Percentiles rank a stretch among this genome's conserved stretches.
These are phyloP conservation scores for Calliphora vicina DNA, from an alignment of 1,140 invertebrate species.

Conservation along the genomic window DNA sequence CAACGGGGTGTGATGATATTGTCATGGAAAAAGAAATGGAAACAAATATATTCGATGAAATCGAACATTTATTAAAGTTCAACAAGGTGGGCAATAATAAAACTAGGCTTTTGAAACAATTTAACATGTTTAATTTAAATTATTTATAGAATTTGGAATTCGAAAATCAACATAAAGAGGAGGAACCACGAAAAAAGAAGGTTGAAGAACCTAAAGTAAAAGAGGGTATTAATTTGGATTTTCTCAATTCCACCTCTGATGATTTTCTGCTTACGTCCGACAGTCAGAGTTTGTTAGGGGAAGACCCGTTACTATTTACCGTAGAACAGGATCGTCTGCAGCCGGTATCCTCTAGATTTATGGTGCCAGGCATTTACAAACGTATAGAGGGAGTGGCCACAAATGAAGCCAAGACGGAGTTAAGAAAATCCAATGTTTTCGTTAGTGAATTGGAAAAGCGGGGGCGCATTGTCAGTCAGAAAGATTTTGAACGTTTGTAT, in stretches of 20 bases:
- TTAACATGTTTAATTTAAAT: neutral
- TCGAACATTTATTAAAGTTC: conserved; percentile 34
- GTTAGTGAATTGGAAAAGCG: neutral
- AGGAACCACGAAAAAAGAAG: neutral
- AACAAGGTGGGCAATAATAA: conserved; percentile 31
- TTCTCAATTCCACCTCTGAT: neutral
- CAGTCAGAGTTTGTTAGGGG: conserved; percentile 1
- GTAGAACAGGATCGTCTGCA: conserved; percentile 35
- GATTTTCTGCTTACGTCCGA: conserved; percentile 31
- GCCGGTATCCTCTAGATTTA: conserved; percentile 37
- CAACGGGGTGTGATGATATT: neutral
- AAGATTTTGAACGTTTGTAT: conserved; percentile 28
- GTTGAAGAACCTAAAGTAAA: neutral
- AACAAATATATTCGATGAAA: conserved; percentile 38
- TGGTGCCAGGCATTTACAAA: conserved; percentile 40
- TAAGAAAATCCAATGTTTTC: conserved; percentile 23
- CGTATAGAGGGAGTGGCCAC: conserved; percentile 4
- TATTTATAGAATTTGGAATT: conserved; percentile 1
- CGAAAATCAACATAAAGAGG: neutral
- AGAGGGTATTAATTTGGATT: conserved; percentile 11
- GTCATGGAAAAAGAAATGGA: neutral
- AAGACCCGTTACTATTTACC: conserved; percentile 29
- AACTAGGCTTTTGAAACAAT: neutral
- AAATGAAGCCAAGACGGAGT: neutral
- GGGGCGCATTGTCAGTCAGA: conserved; percentile 11